These are phyloP conservation scores for Eulemur rubriventer DNA, from an alignment of 2,797 vertebrate species.

Conservation along the genomic window DNA sequence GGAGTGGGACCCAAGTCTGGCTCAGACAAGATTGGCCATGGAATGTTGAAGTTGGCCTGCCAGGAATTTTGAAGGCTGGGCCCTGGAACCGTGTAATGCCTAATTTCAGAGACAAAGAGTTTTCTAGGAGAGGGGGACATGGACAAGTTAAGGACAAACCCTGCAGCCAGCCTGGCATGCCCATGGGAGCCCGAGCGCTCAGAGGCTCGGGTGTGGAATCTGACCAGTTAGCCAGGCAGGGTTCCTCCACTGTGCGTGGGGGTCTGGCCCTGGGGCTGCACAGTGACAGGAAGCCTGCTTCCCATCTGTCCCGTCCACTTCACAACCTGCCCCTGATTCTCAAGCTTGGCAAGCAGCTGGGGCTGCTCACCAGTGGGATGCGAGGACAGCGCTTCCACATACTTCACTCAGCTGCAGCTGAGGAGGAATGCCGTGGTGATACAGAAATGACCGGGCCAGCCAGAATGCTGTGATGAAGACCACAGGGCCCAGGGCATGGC, in stretches of 20 bases:
- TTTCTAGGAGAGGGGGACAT: background rate
- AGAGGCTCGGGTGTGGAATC: background rate
- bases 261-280: background rate
- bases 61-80: slow-evolving; percentile 17
- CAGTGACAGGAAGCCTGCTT: background rate
- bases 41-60: slow-evolving; percentile 58
- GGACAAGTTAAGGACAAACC: background rate
- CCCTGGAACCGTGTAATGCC: background rate
- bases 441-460: background rate
- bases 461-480: background rate
- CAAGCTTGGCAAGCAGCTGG: background rate
- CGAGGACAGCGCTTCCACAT: background rate
- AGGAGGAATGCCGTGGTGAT: background rate
- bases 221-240: background rate
- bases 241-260: background rate
- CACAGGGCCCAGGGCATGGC: background rate
- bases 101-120: slow-evolving; percentile 13
- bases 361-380: background rate
- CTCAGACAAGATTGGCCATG: slow-evolving; percentile 38
- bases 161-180: background rate
- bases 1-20: background rate
- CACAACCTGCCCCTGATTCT: background rate
- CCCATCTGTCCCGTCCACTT: background rate
- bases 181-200: background rate
- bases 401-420: background rate